Percentiles rank a stretch among this genome's conserved stretches.
These are phyloP conservation scores for Drosophila antonietae DNA, from an alignment of 2,888 invertebrate species.

Conservation along the genomic window DNA sequence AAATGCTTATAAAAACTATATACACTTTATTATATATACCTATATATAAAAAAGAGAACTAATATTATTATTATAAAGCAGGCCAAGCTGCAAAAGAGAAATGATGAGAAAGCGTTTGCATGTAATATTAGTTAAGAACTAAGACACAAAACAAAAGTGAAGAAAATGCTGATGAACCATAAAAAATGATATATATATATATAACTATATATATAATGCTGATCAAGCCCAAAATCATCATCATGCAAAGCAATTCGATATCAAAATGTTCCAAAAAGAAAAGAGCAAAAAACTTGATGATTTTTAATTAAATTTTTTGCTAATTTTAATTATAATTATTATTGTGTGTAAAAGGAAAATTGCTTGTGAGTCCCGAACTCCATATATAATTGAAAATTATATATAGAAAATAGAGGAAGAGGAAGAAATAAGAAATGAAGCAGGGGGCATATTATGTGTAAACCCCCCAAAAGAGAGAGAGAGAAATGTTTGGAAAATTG, in stretches of 20 bases:
- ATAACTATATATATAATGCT: slow-evolving; percentile 24
- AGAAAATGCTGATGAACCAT: slow-evolving; percentile 26
- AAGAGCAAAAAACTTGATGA: slow-evolving; percentile 40
- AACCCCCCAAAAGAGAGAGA: background rate
- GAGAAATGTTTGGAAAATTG: background rate
- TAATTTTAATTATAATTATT: slow-evolving; percentile 21
- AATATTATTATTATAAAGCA: slow-evolving; percentile 43
- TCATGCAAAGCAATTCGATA: slow-evolving; percentile 66
- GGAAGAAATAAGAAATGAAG: background rate
- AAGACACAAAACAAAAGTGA: slow-evolving; percentile 61
- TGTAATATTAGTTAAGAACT: slow-evolving; percentile 77
- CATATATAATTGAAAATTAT: slow-evolving; percentile 80
- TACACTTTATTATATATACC: slow-evolving; percentile 56
- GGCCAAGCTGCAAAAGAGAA: slow-evolving; percentile 36
- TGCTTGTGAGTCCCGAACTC: slow-evolving; percentile 56
- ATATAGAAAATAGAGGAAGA: slow-evolving; percentile 41
- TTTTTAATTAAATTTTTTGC: slow-evolving; percentile 46
- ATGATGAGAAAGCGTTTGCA: slow-evolving; percentile 48
- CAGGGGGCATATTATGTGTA: slow-evolving; percentile 8
- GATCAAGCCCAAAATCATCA: slow-evolving; percentile 22
- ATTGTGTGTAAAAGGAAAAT: slow-evolving; percentile 51
- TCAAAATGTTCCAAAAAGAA: slow-evolving; percentile 55
- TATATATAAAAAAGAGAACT: slow-evolving; percentile 32
- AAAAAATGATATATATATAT: slow-evolving; percentile 14
- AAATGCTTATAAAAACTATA: slow-evolving; percentile 76